Conservation (phyloP, 2,797 vertebrate species). For the Lacerta bilineata region DNA sequence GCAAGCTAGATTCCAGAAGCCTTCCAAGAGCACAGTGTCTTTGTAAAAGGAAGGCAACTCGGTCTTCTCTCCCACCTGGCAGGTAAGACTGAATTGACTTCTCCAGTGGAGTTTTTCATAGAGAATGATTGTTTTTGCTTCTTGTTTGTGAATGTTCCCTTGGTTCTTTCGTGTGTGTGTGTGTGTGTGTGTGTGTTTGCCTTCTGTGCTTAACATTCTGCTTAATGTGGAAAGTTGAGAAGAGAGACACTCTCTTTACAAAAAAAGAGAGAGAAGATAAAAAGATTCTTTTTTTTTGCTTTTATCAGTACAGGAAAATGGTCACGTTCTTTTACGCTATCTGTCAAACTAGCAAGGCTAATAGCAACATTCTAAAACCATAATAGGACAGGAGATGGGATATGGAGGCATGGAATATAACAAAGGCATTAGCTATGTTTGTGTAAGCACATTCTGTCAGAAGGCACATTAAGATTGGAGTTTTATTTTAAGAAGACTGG, state of each 20-base stretch:
- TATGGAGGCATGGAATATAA: conserved; percentile 35
- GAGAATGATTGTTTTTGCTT: background rate
- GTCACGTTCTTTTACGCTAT: conserved; percentile 28
- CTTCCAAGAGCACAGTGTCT: conserved; percentile 61
- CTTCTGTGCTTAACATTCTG: conserved; percentile 39
- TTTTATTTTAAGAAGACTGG: conserved; percentile 36
- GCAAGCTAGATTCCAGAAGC: conserved; percentile 68
- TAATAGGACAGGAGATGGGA: conserved; percentile 2
- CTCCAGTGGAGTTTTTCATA: conserved; percentile 15
- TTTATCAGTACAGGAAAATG: conserved; percentile 24
- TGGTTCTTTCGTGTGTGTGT: background rate
- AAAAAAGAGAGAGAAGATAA: background rate
- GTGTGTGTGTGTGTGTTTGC: background rate
- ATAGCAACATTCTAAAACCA: conserved; percentile 3
- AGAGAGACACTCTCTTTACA: conserved; percentile 20
- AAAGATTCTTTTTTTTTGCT: background rate
- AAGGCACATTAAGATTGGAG: conserved; percentile 34
- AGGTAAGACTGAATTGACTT: conserved; percentile 83
- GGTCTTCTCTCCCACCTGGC: conserved; percentile 58
- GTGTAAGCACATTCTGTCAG: conserved; percentile 40
- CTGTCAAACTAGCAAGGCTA: conserved; percentile 16
- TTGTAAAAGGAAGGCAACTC: conserved; percentile 62
- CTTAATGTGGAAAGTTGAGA: conserved; percentile 26
- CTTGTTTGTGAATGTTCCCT: background rate
- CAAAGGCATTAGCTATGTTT: conserved; percentile 35